Evolutionary conservation across 2,797 vertebrate genomes (phyloP).

Genomic region (Sebastes itinus): DNA sequence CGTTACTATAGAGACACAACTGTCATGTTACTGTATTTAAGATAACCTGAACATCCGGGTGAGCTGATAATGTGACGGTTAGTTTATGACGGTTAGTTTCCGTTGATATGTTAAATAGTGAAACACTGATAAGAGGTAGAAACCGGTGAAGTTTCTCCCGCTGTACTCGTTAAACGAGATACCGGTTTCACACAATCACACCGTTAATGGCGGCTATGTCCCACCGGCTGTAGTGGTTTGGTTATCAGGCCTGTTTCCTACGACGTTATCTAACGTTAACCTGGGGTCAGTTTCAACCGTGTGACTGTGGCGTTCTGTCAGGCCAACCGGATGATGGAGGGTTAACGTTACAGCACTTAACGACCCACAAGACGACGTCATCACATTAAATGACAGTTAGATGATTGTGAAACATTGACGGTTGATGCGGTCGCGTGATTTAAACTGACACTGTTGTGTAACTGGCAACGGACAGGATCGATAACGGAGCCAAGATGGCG

Average conservation of each 20-base stretch:
- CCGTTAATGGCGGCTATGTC: not conserved
- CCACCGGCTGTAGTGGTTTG: too few relatives aligned
- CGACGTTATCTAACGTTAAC: not conserved
- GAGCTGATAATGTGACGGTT: too few relatives aligned
- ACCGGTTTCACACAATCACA: not conserved
- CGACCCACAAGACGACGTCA: fast-evolving
- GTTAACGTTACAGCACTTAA: not conserved
- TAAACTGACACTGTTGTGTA: not conserved
- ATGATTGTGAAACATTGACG: not conserved
- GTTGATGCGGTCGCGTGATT: too few relatives aligned
- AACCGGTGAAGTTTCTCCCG: not conserved
- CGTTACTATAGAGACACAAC: not conserved
- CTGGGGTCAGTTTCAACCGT: not conserved
- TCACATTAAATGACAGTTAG: not conserved
- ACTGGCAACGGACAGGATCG: not conserved
- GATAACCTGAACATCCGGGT: too few relatives aligned
- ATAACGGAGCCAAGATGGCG: not conserved
- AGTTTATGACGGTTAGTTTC: not conserved
- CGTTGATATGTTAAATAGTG: not conserved
- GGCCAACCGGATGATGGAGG: too few relatives aligned
- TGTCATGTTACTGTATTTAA: not conserved
- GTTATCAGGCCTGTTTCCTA: too few relatives aligned
- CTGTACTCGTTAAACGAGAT: not conserved
- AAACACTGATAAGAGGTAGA: not conserved
- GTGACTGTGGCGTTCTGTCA: not conserved